Evolutionary conservation across 2,113 vertebrate species (phyloP), one percentile per base, ranked within the genome.

Genomic region (Gnathonemus echidnorhynchus): DNA sequence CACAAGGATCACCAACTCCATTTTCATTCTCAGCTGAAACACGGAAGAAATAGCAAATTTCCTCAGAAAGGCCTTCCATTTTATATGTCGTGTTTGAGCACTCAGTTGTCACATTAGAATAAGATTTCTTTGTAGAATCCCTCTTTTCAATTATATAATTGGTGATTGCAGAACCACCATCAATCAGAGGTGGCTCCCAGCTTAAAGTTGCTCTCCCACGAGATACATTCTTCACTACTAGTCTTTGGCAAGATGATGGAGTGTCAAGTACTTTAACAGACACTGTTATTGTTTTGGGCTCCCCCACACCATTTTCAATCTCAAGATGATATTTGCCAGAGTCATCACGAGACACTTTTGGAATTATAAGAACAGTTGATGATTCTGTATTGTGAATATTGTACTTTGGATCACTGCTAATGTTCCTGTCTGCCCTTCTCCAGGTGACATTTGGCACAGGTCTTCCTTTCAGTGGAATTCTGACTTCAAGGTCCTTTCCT

Each of bases 21-120:
- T 96, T 97, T 95, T 99, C 98, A 91, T 99, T 99, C 96, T 98
- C 98, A 94, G 98, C 98, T 90, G 98, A 97, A 90, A 99, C 98
- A 91, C 98, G 95, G 96, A 99, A 99, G 93, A 99, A 99, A 94
- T 97, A 99, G 45, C 97, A 95, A 1, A 94, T 94, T 90, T 99
- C 97, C 92, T 99, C 98, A 90, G 97, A 97, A 48, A 99, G 94
- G 88, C 94, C 96, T 0, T 95, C 96, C 58, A 99, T 93, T 92
- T 99, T 99, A 93, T 96, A 99, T 83, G 96, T 93, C 66, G 98
- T 97, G 92, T 97, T 96, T 88, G 96, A 93, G 91, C 98, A 99
- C 90, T 98, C 97, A 15, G 95, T 95, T 88, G 96, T 96, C 89
- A 99, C 95, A 11, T 95, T 91, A 90, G 97, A 96, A 95, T 97